These are phyloP conservation scores for Bombus impatiens DNA, from an alignment of 1,140 invertebrate genomes.

Conservation along the genomic window DNA sequence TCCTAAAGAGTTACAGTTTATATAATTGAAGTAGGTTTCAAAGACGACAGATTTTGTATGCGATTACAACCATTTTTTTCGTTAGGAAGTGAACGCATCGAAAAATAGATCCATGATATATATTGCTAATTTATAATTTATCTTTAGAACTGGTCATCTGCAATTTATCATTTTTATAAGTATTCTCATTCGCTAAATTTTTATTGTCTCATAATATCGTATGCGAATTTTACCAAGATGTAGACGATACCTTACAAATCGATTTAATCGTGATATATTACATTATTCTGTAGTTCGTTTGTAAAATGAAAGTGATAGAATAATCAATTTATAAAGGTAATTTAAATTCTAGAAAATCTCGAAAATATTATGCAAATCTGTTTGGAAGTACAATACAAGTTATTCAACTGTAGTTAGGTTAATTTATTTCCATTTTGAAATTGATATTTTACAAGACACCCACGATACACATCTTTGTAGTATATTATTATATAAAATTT, in stretches of 20 bases:
- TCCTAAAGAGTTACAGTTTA: background rate
- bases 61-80: background rate
- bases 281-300: too few species aligned
- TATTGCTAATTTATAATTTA: background rate
- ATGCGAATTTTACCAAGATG: too few species aligned
- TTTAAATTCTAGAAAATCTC: too few species aligned
- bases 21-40: slow-evolving; percentile 3
- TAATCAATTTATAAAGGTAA: too few species aligned
- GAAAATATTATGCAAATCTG: background rate
- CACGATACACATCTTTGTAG: too few species aligned
- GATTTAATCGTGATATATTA: too few species aligned
- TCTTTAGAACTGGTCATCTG: background rate
- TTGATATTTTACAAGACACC: too few species aligned
- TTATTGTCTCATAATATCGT: background rate
- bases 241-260: too few species aligned
- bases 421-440: background rate
- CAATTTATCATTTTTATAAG: background rate
- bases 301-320: too few species aligned
- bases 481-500: background rate
- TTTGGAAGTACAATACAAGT: background rate
- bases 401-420: background rate
- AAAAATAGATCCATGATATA: background rate
- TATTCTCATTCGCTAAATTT: background rate
- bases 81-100: background rate
- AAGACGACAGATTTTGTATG: background rate